Evolutionary conservation across 2,797 vertebrate species (phyloP).

Genomic region (Otolemur crassicaudatus): DNA sequence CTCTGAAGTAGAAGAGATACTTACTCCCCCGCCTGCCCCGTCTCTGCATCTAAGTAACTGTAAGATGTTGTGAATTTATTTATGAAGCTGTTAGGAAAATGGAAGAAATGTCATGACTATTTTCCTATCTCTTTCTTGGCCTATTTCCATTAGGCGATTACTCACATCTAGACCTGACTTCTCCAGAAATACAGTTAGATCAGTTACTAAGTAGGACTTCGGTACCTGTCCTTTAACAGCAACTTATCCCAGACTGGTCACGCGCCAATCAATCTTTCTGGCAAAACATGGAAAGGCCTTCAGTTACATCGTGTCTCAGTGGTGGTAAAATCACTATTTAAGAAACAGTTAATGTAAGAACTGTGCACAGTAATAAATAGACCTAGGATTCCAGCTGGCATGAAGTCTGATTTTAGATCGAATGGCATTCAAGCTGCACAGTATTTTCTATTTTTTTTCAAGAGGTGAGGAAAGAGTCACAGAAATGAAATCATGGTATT

Average conservation of each 20-base stretch:
- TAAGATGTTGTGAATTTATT: neutral
- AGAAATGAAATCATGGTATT: constrained; percentile 39
- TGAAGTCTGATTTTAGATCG: constrained; percentile 72
- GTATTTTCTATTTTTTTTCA: constrained; percentile 58
- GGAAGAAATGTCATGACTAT: neutral
- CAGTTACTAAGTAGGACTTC: constrained; percentile 40
- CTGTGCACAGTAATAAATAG: constrained; percentile 72
- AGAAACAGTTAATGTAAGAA: constrained; percentile 78
- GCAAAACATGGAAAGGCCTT: constrained; percentile 47
- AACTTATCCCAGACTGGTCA: constrained; percentile 60
- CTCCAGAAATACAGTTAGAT: constrained; percentile 55
- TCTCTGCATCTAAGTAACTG: neutral
- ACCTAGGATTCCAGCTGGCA: constrained; percentile 70
- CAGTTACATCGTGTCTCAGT: constrained; percentile 53
- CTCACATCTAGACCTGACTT: constrained; percentile 46
- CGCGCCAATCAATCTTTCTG: constrained; percentile 42
- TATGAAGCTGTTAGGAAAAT: neutral
- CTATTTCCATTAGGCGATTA: constrained; percentile 36
- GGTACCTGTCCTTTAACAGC: constrained; percentile 71
- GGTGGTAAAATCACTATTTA: constrained; percentile 70
- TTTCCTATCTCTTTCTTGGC: constrained; percentile 56
- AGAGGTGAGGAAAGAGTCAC: neutral
- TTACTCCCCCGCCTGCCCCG: too few relatives aligned
- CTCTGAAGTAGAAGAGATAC: neutral
- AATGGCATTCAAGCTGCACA: constrained; percentile 72